Base-by-base conservation (phyloP, 2,888 invertebrate species). In the Agrilus mali region DNA sequence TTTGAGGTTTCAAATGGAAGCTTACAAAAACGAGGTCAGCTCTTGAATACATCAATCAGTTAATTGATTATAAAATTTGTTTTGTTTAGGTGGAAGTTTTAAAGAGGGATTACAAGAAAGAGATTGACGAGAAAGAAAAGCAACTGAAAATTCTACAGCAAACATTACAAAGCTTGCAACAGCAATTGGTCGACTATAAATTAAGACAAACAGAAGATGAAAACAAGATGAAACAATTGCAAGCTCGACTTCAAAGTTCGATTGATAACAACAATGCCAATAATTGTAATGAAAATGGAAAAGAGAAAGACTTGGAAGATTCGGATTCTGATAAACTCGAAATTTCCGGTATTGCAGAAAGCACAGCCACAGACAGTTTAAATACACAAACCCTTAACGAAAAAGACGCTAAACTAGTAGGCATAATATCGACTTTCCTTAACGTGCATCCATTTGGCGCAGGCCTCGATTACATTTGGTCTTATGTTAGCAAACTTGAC, bases 401-500 rank as follows among this genome's bases (percentile, higher is more conserved):
- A 53, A 70, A 68, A 44, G 81, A 82, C 61, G 88, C 86, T 0
- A 81, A 80, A 61, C 71, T 88, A n/a, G 81, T 89, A 52, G 86
- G 87, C 46, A 73, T 95, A 44, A 82, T 90, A 56, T 85, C 93
- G 4, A 86, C 90, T 7, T 95, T 92, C 68, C 74, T 95, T 41
- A 80, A 89, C 67, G 86, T 95, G 33, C 94, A 95, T 68, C 95
- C 94, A 0, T 85, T 86, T 59, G 95, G 95, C 38, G 92, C 93
- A 2, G 86, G 86, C 46, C 74, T 89, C 2, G 90, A 89, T 63
- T 88, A 89, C 66, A 82, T 95, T 50, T 87, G 87, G 74, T 88
- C 87, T 7, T 95, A 93, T 67, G 77, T 95, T 16, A 85, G 86
- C 57, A 86, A 86, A 59, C 70, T 89, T 51, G 82, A 86, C 55